Percentiles rank a stretch among this genome's conserved stretches.
phyloP scores from a whole-genome alignment of 2,888 invertebrate species.

The Ganaspis brasiliensis region DNA sequence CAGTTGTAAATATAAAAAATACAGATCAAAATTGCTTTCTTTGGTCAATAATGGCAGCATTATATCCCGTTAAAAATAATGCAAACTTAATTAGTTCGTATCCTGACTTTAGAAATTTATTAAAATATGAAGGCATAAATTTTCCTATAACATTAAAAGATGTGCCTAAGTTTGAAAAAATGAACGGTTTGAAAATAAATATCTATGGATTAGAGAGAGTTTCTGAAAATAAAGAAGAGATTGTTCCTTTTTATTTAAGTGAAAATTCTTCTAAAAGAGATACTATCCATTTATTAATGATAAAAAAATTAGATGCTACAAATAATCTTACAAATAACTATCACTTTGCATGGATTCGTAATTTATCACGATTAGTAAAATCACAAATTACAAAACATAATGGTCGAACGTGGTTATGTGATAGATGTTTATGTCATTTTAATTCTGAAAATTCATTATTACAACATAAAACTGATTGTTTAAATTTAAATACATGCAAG shows the following conservation, averaged over 20 bases:
- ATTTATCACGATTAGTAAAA: too few relatives aligned
- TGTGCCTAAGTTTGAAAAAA: too few relatives aligned
- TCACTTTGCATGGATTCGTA: too few relatives aligned
- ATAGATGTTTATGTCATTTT: too few relatives aligned
- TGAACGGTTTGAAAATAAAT: too few relatives aligned
- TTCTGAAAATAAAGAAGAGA: too few relatives aligned
- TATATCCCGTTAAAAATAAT: conserved; percentile 53
- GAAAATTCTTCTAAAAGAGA: conserved; percentile 47
- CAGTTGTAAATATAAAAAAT: too few relatives aligned
- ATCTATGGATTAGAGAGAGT: conserved; percentile 40
- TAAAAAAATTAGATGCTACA: too few relatives aligned
- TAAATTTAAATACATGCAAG: conserved; percentile 46
- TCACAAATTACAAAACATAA: conserved; percentile 44
- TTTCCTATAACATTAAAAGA: conserved; percentile 59
- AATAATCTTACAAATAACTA: too few relatives aligned
- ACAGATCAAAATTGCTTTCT: conserved; percentile 60
- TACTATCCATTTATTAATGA: conserved; percentile 42
- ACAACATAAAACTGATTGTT: conserved; percentile 45
- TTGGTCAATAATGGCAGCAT: conserved; percentile 58
- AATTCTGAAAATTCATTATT: conserved; percentile 31
- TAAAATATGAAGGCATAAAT: conserved; percentile 58
- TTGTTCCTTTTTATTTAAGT: too few relatives aligned
- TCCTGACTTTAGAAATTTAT: conserved; percentile 45
- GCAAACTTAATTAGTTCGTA: too few relatives aligned
- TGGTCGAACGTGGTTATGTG: conserved; percentile 1